phyloP scores from a whole-genome alignment of 23 tunicate genomes.

The Aplidium turbinatum region DNA sequence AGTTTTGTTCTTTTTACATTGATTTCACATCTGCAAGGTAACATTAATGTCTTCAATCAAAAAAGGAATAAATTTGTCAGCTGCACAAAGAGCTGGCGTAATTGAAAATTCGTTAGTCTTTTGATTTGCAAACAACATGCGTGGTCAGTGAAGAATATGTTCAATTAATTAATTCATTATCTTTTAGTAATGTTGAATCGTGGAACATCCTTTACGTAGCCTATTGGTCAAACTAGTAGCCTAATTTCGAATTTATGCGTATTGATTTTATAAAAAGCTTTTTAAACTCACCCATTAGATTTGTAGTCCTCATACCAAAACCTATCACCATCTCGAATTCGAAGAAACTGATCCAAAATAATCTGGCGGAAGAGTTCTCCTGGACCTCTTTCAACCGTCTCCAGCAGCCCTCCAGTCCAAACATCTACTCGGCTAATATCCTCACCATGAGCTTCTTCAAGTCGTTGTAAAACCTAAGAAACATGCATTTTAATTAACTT shows the following conservation, averaged over 20 bases:
- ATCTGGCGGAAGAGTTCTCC: constrained; percentile 72
- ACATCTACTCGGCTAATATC: constrained; percentile 54
- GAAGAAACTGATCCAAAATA: constrained; percentile 66
- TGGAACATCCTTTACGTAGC: background rate
- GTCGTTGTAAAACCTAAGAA: constrained; percentile 40
- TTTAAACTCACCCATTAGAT: constrained; percentile 55
- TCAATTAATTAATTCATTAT: no score
- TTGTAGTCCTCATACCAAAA: constrained; percentile 82
- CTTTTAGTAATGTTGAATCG: background rate
- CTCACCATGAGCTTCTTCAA: constrained; percentile 35
- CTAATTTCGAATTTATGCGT: background rate
- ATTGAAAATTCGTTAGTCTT: no score
- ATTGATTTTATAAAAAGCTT: no score
- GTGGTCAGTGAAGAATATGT: no score
- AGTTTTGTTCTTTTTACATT: no score
- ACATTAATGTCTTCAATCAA: no score
- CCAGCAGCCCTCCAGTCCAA: constrained; percentile 87
- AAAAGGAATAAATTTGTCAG: no score
- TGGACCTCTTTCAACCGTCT: constrained; percentile 54
- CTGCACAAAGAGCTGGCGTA: no score
- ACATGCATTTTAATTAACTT: no score
- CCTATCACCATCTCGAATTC: constrained; percentile 84
- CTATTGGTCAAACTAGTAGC: background rate
- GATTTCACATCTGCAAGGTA: no score
- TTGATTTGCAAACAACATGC: no score